Conservation (phyloP, 2,888 invertebrate species). For the Drosophila borborema region DNA sequence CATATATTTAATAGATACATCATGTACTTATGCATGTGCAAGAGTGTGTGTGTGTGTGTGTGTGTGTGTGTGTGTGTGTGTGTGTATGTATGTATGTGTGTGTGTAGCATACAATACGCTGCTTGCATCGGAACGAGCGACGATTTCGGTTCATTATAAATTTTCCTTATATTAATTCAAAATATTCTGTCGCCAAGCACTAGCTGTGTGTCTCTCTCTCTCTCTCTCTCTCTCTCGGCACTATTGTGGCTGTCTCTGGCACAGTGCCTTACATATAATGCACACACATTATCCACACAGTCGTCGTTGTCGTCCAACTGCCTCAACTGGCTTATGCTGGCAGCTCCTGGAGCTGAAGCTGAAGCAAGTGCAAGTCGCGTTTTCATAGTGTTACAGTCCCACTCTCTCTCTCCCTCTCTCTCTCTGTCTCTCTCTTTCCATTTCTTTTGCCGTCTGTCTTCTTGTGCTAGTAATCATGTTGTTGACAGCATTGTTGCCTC, state of each 20-base stretch:
- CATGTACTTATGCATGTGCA: constrained; percentile 3
- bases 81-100: too few relatives aligned
- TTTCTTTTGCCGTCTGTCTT: constrained; percentile 9
- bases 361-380: constrained; percentile 46
- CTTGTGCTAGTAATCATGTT: constrained; percentile 59
- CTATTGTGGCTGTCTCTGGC: constrained; percentile 45
- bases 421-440: not conserved
- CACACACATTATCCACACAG: constrained; percentile 43
- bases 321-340: constrained; percentile 31
- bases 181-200: constrained; percentile 54
- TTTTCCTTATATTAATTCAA: constrained; percentile 79
- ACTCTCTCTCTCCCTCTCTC: not conserved
- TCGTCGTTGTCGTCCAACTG: not conserved
- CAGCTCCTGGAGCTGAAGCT: constrained; percentile 34
- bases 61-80: not conserved
- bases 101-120: constrained; percentile 31
- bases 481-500: constrained; percentile 64
- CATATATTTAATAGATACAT: constrained; percentile 10
- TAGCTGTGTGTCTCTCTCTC: constrained; percentile 13
- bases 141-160: constrained; percentile 79
- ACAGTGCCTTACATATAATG: constrained; percentile 59
- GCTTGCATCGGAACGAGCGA: constrained; percentile 64
- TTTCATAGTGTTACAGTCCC: not conserved
- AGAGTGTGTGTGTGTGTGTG: not conserved
- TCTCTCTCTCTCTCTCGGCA: constrained; percentile 10